Base-by-base conservation (phyloP, 1,140 invertebrate genomes). In the Bombus fervidus region DNA sequence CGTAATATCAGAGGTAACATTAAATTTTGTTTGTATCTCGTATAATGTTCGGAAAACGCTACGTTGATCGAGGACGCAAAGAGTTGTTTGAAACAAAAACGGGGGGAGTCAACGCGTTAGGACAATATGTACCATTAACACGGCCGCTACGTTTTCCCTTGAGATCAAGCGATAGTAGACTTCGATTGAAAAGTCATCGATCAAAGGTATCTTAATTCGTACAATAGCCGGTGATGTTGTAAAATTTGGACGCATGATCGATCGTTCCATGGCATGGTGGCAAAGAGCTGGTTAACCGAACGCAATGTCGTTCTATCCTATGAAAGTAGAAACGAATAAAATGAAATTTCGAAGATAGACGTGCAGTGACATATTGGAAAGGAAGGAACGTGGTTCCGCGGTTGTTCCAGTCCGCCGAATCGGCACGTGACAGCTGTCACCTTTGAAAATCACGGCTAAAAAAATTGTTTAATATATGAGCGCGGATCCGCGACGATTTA, bases 181-280 rank as follows among this genome's bases (percentile, higher is more conserved):
- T 85, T 85, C 89, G 92, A 94, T 94, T 92, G 93, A 86, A 93
- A 94, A 94, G 90, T 93, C 82, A 94, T 94, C 93, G 87, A 94
- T 94, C 93, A 94, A 89, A 75, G 76, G 57, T 88, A 87, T 87
- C 83, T 77, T 91, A 90, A 91, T 91, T 89, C 83, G 66, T 77
- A 82, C 88, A 85, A 90, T 88, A 72, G 75, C 53, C 59, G 75
- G 80, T 90, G 90, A 90, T 91, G 75, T 85, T 92, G 92, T 91
- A 91, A 94, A 93, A 91, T 94, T 93, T 91, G 53, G 90, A 83
- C 74, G 66, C 10, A 76, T 93, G 93, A 94, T 94, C 88, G 93
- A 94, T 94, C 79, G 89, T 68, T 71, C 68, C 69, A 12, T n/a
- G 25, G 68, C 57, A 57, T 13, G 22, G 22, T n/a, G 10, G 31